Base-by-base conservation (phyloP, 2,888 invertebrate species). In the Hypomecis punctinalis region DNA sequence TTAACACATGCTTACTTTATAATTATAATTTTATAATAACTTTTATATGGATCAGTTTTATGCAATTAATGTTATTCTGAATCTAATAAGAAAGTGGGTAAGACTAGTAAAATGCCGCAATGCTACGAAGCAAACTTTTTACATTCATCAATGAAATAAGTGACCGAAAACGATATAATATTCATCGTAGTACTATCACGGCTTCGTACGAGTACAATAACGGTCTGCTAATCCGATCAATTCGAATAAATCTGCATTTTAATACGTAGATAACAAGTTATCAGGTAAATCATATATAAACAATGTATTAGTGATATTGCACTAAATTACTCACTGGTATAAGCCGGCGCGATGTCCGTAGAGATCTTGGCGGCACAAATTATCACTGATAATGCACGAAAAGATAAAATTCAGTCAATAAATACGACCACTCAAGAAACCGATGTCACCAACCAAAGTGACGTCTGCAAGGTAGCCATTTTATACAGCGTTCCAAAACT, bases 361-460 rank as follows among this genome's bases (percentile, higher is more conserved):
- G 71, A 67, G 10, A 70, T 73, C 63, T 68, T 66, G 63, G 66
- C 66, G 71, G 66, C 78, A 80, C 80, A 74, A 75, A 75, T 73
- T 76, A 69, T 74, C 81, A 82, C 81, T 80, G 79, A 78, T 80
- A 79, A 71, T 75, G 68, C 72, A 76, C 74, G 72, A 76, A 76
- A 71, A 73, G 75, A 78, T 80, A 78, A 77, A 70, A 71, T 77
- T 68, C 69, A 72, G 69, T 71, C 74, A 72, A 69, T 67, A 68
- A 72, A 48, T 71, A 72, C 76, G 75, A 76, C 73, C 73, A 70
- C 72, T 66, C 73, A 57, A 74, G 69, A 66, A 71, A 74, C 78
- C 80, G 80, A 80, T 78, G 76, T 74, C 76, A 80, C 75, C 75
- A 66, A 78, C 74, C 74, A 66, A 74, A 78, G 73, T 81, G 80